Conservation (phyloP, 2,888 invertebrate species). For the Neuroscelio doddi region DNA sequence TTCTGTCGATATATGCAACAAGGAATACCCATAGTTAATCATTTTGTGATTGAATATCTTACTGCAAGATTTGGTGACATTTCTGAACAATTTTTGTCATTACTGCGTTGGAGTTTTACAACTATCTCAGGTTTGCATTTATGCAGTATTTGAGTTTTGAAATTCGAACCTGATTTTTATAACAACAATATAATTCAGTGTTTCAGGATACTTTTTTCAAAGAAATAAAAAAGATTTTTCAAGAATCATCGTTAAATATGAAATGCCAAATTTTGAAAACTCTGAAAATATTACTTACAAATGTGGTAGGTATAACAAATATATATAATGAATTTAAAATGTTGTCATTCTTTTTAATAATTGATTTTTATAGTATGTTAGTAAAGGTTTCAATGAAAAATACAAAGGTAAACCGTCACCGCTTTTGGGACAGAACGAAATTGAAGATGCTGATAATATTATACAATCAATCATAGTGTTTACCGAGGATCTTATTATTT, state of each 20-base stretch:
- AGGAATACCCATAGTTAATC: slow-evolving; percentile 64
- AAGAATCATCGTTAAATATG: slow-evolving; percentile 55
- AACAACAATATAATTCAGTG: slow-evolving; percentile 49
- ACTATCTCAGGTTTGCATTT: slow-evolving; percentile 53
- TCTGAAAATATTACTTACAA: slow-evolving; percentile 53
- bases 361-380: slow-evolving; percentile 52
- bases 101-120: slow-evolving; percentile 64
- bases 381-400: slow-evolving; percentile 49
- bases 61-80: slow-evolving; percentile 59
- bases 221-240: slow-evolving; percentile 60
- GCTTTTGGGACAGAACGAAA: slow-evolving; percentile 58
- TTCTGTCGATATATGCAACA: slow-evolving; percentile 68
- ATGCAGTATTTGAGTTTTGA: too few species aligned
- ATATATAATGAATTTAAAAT: background rate
- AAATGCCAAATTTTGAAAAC: slow-evolving; percentile 63
- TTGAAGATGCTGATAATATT: slow-evolving; percentile 51
- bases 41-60: slow-evolving; percentile 65
- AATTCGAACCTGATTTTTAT: too few species aligned
- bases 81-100: slow-evolving; percentile 54
- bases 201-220: slow-evolving; percentile 56
- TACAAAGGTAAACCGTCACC: slow-evolving; percentile 49
- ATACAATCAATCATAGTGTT: slow-evolving; percentile 50
- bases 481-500: slow-evolving; percentile 53
- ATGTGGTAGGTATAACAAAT: slow-evolving; percentile 55
- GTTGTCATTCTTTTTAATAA: background rate